These are phyloP conservation scores for Dryobota labecula DNA, from an alignment of 2,888 invertebrate genomes.

Conservation along the genomic window DNA sequence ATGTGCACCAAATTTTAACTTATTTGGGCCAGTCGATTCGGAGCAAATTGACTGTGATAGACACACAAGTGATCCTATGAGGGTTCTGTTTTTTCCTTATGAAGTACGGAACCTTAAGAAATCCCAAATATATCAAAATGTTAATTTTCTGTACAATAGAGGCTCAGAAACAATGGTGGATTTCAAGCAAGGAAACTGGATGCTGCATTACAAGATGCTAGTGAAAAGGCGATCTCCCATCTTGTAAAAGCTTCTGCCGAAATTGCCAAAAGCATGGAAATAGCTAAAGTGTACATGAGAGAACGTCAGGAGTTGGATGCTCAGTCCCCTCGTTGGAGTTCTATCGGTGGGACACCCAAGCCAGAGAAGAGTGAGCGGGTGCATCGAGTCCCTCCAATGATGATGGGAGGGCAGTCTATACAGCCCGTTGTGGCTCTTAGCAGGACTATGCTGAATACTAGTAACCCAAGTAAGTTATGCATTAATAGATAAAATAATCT, in stretches of 20 bases:
- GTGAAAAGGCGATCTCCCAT: constrained; percentile 79
- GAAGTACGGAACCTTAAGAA: too few species aligned
- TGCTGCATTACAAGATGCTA: constrained; percentile 76
- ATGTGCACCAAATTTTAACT: too few species aligned
- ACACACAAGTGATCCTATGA: too few species aligned
- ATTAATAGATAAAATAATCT: background rate
- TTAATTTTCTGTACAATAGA: constrained; percentile 67
- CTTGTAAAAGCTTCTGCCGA: constrained; percentile 82
- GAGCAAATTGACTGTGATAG: too few species aligned
- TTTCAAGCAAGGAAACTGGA: constrained; percentile 78
- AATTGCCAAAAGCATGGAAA: constrained; percentile 78
- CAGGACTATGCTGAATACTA: constrained; percentile 77
- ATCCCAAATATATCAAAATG: too few species aligned
- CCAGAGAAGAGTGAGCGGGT: constrained; percentile 74
- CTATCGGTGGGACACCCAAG: constrained; percentile 74
- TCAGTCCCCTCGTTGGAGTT: constrained; percentile 79
- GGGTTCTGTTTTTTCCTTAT: too few species aligned
- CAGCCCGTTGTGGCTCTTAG: constrained; percentile 85
- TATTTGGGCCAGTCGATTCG: too few species aligned
- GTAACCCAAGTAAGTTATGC: constrained; percentile 72
- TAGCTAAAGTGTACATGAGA: constrained; percentile 78
- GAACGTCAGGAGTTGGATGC: constrained; percentile 75
- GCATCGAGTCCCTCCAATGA: constrained; percentile 82
- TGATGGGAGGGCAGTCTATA: constrained; percentile 83
- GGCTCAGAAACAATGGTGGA: constrained; percentile 78